phyloP scores from a whole-genome alignment of 1,140 invertebrate genomes.

The Protaetia brevitarsis region DNA sequence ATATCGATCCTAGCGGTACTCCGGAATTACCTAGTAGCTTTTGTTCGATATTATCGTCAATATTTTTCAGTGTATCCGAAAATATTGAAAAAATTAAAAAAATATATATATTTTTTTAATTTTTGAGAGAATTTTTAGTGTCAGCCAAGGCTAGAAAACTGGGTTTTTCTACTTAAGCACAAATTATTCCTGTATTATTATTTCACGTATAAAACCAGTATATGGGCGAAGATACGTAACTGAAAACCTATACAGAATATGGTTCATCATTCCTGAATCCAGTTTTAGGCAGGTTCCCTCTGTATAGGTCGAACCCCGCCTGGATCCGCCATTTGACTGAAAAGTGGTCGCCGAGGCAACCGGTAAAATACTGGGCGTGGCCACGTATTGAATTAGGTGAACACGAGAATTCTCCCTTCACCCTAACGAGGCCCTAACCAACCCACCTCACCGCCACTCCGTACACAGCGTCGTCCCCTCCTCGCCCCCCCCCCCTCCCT shows the following conservation, averaged over 20 bases:
- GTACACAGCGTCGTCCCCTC: not conserved
- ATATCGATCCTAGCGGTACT: too few species aligned
- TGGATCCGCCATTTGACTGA: constrained; percentile 25
- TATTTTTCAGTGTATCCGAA: too few species aligned
- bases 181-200: too few species aligned
- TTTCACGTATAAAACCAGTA: too few species aligned
- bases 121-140: too few species aligned
- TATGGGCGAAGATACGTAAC: not conserved
- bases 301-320: constrained; percentile 16
- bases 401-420: constrained; percentile 24
- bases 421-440: constrained; percentile 23
- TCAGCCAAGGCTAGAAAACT: too few species aligned
- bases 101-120: too few species aligned
- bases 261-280: not conserved
- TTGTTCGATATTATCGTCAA: too few species aligned
- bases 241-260: constrained; percentile 2
- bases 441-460: not conserved
- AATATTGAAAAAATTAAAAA: too few species aligned
- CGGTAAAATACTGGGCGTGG: constrained; percentile 39
- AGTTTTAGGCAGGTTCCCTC: constrained; percentile 23
- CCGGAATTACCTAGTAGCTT: too few species aligned
- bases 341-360: constrained; percentile 34
- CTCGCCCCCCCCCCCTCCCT: not conserved
- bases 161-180: too few species aligned
- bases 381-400: constrained; percentile 37